Evolutionary conservation across 30 jellyfish, hydroid and myxozoan genomes (phyloP).

Genomic region (Aurelia aurita complex sp. Pacific): DNA sequence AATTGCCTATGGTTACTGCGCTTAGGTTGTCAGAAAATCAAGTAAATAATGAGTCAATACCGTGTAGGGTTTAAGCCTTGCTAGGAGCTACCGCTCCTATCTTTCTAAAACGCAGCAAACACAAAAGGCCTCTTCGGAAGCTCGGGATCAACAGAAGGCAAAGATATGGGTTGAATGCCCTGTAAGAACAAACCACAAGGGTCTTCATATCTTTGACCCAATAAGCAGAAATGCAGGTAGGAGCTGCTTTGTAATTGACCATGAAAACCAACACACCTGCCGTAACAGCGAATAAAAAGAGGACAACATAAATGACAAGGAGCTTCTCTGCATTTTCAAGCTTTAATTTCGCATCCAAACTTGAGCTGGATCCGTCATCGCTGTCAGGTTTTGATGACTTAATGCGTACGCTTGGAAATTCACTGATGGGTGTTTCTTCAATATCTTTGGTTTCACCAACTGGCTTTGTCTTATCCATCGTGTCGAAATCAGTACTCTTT

Average conservation of each 20-base stretch:
- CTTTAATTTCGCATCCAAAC: not conserved
- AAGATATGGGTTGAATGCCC: conserved; percentile 23
- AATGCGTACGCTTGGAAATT: not conserved
- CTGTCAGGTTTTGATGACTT: not conserved
- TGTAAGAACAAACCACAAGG: conserved; percentile 11
- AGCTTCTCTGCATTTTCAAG: conserved; percentile 5
- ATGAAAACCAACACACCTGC: conserved; percentile 7
- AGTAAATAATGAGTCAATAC: not conserved
- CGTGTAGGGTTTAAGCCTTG: not conserved
- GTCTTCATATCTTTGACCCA: conserved; percentile 5
- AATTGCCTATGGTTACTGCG: too few relatives aligned
- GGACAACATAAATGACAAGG: not conserved
- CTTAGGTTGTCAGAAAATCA: too few relatives aligned
- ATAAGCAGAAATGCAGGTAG: conserved; percentile 17
- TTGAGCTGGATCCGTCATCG: too few relatives aligned
- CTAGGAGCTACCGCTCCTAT: conserved; percentile 9
- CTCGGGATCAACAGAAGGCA: conserved; percentile 21
- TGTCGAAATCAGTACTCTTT: not conserved
- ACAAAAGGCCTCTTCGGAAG: conserved; percentile 21
- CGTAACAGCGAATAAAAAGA: not conserved
- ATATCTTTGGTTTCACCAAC: not conserved
- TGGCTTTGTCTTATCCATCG: not conserved
- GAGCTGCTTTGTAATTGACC: not conserved
- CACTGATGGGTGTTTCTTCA: not conserved
- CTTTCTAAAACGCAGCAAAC: conserved; percentile 17